Conservation (phyloP, 2,797 vertebrate genomes). For the Galagoides demidoff region DNA sequence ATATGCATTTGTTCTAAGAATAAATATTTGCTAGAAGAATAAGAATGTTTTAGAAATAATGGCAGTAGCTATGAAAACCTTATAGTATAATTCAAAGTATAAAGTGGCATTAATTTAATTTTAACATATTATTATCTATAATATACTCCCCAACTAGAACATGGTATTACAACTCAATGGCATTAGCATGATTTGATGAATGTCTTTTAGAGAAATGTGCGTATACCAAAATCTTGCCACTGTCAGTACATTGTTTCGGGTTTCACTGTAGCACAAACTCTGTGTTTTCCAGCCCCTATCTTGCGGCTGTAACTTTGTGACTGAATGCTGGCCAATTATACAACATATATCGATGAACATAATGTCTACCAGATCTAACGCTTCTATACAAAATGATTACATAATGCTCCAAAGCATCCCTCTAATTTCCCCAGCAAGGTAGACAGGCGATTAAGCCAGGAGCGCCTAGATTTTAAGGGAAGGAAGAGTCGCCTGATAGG, state of each 20-base stretch:
- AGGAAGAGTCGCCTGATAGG: neutral
- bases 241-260: neutral
- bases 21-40: neutral
- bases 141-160: neutral
- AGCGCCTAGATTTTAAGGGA: neutral
- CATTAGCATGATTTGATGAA: neutral
- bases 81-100: neutral
- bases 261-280: neutral
- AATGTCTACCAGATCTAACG: neutral
- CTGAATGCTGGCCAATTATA: neutral
- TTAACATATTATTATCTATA: neutral
- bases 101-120: neutral
- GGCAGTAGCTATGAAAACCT: neutral
- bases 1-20: neutral
- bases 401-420: neutral
- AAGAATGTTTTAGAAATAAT: neutral
- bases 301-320: neutral
- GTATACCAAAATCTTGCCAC: neutral
- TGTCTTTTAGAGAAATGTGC: neutral
- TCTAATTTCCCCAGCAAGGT: neutral
- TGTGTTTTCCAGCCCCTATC: neutral
- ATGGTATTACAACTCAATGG: neutral
- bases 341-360: too few relatives aligned
- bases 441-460: neutral
- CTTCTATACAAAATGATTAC: neutral